Conservation (phyloP, 1,140 invertebrate genomes). For the Aleiodes sp. region DNA sequence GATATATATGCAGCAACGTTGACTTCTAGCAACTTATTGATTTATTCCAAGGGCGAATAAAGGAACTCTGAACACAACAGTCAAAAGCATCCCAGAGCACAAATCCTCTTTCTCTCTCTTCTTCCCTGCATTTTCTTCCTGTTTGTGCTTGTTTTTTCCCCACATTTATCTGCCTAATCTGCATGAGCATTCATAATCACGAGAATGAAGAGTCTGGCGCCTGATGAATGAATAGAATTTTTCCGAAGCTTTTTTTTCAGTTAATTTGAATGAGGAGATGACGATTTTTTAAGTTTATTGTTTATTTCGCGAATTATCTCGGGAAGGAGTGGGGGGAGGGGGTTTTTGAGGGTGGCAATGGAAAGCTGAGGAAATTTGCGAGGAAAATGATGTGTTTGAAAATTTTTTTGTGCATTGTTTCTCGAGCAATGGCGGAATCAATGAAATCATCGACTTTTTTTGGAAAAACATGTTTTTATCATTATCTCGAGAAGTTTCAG, state of each 20-base stretch:
- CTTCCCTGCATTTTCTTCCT: not conserved
- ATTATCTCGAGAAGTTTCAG: too few relatives aligned
- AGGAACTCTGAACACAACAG: conserved; percentile 30
- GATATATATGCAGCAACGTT: too few relatives aligned
- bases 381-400: too few relatives aligned
- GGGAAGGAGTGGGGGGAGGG: too few relatives aligned
- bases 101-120: not conserved
- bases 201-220: not conserved
- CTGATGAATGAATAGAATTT: conserved; percentile 2
- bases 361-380: too few relatives aligned
- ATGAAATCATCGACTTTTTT: too few relatives aligned
- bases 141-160: conserved; percentile 12
- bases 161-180: conserved; percentile 17
- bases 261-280: not conserved
- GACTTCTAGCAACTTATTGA: conserved; percentile 48
- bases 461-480: too few relatives aligned
- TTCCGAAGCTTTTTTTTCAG: not conserved
- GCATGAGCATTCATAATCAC: not conserved
- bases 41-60: conserved; percentile 51
- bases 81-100: conserved; percentile 14
- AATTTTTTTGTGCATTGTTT: too few relatives aligned
- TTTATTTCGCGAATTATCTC: too few relatives aligned
- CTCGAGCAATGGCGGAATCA: too few relatives aligned
- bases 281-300: too few relatives aligned
- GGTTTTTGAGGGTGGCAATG: too few relatives aligned